phyloP scores from a whole-genome alignment of 92 coral and sea anemone species.

The Epizoanthus fatuus region DNA sequence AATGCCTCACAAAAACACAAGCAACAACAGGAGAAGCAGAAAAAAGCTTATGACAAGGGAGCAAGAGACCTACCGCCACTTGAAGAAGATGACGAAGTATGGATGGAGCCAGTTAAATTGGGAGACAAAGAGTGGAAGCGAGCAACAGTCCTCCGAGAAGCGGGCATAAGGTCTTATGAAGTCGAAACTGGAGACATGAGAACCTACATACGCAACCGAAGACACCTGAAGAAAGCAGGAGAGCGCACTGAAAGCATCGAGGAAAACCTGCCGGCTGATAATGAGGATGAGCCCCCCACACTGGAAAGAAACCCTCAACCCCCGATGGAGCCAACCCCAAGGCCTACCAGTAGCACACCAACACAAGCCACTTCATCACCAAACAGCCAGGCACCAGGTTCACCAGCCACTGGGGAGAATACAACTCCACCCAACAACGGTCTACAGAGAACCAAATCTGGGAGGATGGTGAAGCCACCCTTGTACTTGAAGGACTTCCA shows the following conservation, averaged over 20 bases:
- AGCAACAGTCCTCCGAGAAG: conserved; percentile 20
- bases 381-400: too few relatives aligned
- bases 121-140: conserved; percentile 29
- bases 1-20: neutral
- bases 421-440: too few relatives aligned
- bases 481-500: too few relatives aligned
- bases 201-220: neutral
- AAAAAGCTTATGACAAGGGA: neutral
- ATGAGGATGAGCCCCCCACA: too few relatives aligned
- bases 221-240: neutral
- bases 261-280: too few relatives aligned
- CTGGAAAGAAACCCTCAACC: too few relatives aligned
- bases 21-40: neutral
- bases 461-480: too few relatives aligned
- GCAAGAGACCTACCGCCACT: conserved; percentile 18
- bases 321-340: too few relatives aligned
- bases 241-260: neutral
- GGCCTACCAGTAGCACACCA: too few relatives aligned
- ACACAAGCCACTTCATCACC: too few relatives aligned
- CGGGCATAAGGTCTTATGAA: conserved; percentile 21
- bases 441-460: too few relatives aligned
- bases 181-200: conserved; percentile 22
- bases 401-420: too few relatives aligned
- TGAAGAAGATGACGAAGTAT: neutral
- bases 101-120: conserved; percentile 18